Evolutionary conservation across 2,888 invertebrate species (phyloP), one percentile per base, ranked within the genome.

Genomic region (Neoitamus cyanurus): DNA sequence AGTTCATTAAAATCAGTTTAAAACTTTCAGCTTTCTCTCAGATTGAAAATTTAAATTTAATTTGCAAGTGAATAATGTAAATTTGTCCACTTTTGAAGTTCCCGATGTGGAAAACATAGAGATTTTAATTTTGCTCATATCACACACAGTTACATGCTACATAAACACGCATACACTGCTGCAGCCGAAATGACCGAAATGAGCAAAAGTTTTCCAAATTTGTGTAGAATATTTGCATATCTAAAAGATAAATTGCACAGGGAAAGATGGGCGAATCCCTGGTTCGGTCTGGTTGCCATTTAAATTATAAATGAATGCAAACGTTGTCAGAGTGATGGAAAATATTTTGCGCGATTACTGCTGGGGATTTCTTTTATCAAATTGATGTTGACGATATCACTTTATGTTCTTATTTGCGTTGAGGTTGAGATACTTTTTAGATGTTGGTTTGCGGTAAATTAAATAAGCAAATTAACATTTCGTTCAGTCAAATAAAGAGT

Each of bases 21-120:
- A 42, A 72, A 72, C 72, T 34, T 72, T n/a, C 34, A 72, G 28
- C 28, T 58, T 9, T 20, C 9, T 20, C 7, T 28, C 46, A 37
- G 75, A 75, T 75, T 37, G 42, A 15, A 75, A 75, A 42, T 75
- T 75, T 37, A 46, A 42, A 75, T 42, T 75, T 75, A 75, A 75
- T 75, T 75, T 75, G 37, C 75, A 37, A 75, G 75, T 42, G 13
- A 37, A 37, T 75, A 42, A 75, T 37, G 75, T 46, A 75, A 75
- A 75, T 75, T 75, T 75, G 75, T 75, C 75, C 42, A 75, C 42
- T 75, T 20, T 73, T 13, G 73, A 73, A 20, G 1, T 37, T 11
- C 30, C 25, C 5, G 42, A 75, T 11, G 42, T 42, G 28, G 75
- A 75, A 75, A 75, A 75, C 75, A 75, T n/a, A 25, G 9, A 15